These are phyloP conservation scores for Calameuta idolon DNA, from an alignment of 2,888 invertebrate genomes.

Conservation along the genomic window DNA sequence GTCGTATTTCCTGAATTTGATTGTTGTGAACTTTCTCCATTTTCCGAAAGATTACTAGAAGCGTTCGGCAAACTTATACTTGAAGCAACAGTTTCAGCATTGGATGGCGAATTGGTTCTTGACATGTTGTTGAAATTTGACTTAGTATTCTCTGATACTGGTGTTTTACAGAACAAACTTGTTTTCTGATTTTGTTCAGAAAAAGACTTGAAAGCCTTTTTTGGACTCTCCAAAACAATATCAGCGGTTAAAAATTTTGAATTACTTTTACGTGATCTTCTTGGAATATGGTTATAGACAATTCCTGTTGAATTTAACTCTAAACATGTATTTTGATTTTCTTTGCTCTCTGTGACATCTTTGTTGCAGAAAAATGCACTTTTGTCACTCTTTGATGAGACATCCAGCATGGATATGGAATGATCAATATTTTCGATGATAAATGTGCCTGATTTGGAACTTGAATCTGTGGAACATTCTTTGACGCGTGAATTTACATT, in stretches of 20 bases:
- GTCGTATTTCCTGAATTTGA: conserved; percentile 16
- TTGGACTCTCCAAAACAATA: background rate
- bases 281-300: background rate
- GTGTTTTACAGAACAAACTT: background rate
- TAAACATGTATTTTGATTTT: background rate
- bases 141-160: conserved; percentile 8
- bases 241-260: background rate
- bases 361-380: background rate
- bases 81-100: conserved; percentile 32
- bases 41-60: conserved; percentile 18
- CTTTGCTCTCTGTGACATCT: background rate
- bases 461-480: background rate
- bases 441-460: background rate
- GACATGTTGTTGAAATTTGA: conserved; percentile 51
- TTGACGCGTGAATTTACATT: background rate
- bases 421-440: background rate
- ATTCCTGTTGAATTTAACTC: background rate
- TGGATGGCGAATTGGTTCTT: conserved; percentile 28
- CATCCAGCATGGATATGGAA: background rate
- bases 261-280: no score
- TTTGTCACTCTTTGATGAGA: background rate
- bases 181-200: background rate
- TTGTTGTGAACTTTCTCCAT: background rate
- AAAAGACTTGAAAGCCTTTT: background rate
- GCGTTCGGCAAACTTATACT: conserved; percentile 26